Percentiles rank a stretch among this genome's conserved stretches.
Evolutionary conservation across 30 jellyfish, hydroid and myxozoan species (phyloP).

Genomic region (Rhopilema esculentum): DNA sequence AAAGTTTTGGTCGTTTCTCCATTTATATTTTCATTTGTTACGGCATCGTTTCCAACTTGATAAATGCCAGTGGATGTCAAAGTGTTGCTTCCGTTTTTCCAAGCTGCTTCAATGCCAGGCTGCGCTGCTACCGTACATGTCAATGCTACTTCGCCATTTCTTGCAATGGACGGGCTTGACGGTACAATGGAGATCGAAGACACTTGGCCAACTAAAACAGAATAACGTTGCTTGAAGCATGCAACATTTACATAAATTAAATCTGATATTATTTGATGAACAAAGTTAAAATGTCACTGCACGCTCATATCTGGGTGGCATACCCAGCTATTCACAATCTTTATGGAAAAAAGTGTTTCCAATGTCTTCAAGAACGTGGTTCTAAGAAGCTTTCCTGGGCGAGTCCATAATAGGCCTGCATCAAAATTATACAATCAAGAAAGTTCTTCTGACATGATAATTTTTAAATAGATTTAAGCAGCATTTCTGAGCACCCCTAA

Average conservation of each 20-base stretch:
- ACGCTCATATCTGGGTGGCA: too few relatives aligned
- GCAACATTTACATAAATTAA: background rate
- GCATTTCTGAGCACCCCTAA: too few relatives aligned
- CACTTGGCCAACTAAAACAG: conserved; percentile 9
- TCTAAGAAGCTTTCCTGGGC: too few relatives aligned
- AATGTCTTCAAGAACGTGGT: too few relatives aligned
- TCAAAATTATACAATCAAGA: too few relatives aligned
- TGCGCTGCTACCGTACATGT: conserved; percentile 53
- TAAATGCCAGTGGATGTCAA: conserved; percentile 20
- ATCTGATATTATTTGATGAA: background rate
- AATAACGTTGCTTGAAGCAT: background rate
- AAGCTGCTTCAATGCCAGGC: conserved; percentile 32
- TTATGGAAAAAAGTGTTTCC: too few relatives aligned
- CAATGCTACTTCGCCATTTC: conserved; percentile 16
- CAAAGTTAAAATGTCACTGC: too few relatives aligned
- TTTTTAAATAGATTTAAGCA: too few relatives aligned
- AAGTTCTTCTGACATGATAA: too few relatives aligned
- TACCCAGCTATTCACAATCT: too few relatives aligned
- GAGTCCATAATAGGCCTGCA: too few relatives aligned
- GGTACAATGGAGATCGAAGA: conserved; percentile 22
- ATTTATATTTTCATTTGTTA: conserved; percentile 6
- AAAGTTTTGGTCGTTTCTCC: conserved; percentile 14
- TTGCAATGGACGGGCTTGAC: conserved; percentile 11
- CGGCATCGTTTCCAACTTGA: conserved; percentile 15
- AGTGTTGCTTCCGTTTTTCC: conserved; percentile 21